Conservation (phyloP, 2,113 vertebrate genomes). For the Neotoma lepida region DNA sequence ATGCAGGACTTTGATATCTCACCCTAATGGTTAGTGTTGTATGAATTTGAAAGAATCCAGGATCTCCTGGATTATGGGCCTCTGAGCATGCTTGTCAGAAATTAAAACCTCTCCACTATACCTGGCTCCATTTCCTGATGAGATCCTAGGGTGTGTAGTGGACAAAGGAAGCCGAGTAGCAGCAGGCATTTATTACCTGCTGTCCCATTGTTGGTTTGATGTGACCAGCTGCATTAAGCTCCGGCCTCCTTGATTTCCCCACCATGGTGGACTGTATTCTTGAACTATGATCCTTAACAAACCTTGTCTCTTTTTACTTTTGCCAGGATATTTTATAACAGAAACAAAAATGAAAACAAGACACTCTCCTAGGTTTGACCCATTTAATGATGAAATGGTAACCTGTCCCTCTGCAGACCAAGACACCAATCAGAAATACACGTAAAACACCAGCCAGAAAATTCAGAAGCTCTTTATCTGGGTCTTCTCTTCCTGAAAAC, state of each 20-base stretch:
- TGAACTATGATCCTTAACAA: not conserved
- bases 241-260: not conserved
- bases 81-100: not conserved
- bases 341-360: not conserved
- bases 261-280: not conserved
- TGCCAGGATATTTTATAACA: not conserved
- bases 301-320: not conserved
- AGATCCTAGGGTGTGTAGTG: not conserved
- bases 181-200: not conserved
- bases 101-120: not conserved
- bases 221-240: not conserved
- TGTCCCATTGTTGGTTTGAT: not conserved
- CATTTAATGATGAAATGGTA: not conserved
- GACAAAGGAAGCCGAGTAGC: not conserved
- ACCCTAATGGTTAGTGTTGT: not conserved
- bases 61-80: not conserved
- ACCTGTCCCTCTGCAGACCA: not conserved
- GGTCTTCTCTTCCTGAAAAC: not conserved
- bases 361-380: not conserved
- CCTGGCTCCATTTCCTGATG: not conserved
- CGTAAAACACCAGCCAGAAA: not conserved
- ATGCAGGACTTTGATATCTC: too few relatives aligned
- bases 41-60: not conserved
- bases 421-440: rapidly evolving
- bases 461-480: not conserved